Conservation (phyloP, 2,797 vertebrate genomes). For the Tangara arthus region DNA sequence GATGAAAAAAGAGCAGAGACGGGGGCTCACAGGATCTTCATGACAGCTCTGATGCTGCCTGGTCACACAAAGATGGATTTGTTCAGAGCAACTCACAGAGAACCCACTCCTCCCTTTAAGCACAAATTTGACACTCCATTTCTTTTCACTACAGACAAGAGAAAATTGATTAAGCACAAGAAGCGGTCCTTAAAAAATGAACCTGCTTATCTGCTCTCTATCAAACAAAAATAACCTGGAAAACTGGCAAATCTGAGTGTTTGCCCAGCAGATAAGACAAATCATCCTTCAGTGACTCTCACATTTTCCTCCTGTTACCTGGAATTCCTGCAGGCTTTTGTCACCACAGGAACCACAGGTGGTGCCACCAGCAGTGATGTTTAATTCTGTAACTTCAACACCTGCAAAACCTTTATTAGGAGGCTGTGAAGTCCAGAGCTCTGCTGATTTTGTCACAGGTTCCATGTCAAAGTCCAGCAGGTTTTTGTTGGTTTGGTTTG, state of each 20-base stretch:
- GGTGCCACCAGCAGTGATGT: background rate
- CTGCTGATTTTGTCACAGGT: background rate
- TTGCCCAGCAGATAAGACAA: background rate
- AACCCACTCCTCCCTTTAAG: background rate
- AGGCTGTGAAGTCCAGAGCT: background rate
- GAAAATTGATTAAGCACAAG: background rate
- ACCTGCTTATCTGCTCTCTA: background rate
- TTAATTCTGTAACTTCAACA: background rate
- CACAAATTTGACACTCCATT: background rate
- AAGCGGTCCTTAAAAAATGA: background rate
- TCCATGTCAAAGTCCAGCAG: background rate
- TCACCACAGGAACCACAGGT: fast-evolving
- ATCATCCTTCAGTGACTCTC: background rate
- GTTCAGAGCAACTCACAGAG: background rate
- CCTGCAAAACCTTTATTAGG: background rate
- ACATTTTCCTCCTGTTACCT: background rate
- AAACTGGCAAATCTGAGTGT: background rate
- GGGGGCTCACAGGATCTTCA: background rate
- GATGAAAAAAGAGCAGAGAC: background rate
- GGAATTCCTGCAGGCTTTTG: background rate
- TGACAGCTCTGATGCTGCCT: background rate
- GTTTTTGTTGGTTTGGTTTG: background rate
- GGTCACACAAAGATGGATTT: background rate
- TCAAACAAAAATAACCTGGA: background rate
- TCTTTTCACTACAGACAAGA: background rate